Evolutionary conservation across 2,888 invertebrate genomes (phyloP).

Genomic region (Hybos culiciformis): DNA sequence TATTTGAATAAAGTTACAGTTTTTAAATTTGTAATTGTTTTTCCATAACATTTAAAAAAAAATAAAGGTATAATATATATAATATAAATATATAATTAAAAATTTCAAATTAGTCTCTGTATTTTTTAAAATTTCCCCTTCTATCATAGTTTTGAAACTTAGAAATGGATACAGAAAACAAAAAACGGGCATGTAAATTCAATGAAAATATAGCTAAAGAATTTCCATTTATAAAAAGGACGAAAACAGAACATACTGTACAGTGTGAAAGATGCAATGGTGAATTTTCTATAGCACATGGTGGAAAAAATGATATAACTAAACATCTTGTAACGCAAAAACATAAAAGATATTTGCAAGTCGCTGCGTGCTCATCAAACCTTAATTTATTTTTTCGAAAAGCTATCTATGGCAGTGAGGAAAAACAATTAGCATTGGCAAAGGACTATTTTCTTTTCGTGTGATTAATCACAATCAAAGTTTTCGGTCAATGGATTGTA

Average conservation of each 20-base stretch:
- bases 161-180: neutral
- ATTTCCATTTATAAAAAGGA: neutral
- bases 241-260: conserved; percentile 1
- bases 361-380: neutral
- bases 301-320: conserved; percentile 5
- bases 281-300: conserved; percentile 3
- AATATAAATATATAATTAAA: neutral
- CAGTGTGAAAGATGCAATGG: conserved; percentile 2
- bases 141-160: neutral
- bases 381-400: conserved; percentile 3
- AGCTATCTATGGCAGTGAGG: neutral
- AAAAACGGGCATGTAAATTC: conserved; percentile 1
- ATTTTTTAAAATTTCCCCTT: neutral
- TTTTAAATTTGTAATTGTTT: neutral
- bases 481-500: conserved; percentile 9
- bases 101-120: neutral
- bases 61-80: neutral
- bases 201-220: conserved; percentile 2
- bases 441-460: conserved; percentile 3
- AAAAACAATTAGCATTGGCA: conserved; percentile 1
- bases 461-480: conserved; percentile 7
- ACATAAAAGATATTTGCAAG: neutral
- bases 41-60: no score
- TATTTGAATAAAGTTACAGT: neutral
- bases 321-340: conserved; percentile 2